Base-by-base conservation (phyloP, 1,140 invertebrate genomes). In the Heliothis virescens region DNA sequence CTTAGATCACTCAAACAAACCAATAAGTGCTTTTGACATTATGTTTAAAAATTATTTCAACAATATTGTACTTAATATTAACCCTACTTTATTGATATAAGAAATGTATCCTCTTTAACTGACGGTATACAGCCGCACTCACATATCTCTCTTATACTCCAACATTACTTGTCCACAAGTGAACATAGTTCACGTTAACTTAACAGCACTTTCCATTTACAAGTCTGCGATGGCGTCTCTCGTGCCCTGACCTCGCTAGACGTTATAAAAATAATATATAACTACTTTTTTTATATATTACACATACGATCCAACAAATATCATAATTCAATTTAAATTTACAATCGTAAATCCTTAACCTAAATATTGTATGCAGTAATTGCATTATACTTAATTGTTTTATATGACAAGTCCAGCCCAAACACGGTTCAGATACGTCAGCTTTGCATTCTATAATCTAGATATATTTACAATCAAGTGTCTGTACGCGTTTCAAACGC, bases 31-130 rank as follows among this genome's bases (percentile, higher is more conserved):
- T 86, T 90, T 88, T 82, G 87, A 91, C 86, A 86, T 86, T 80
- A 86, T 82, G 74, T 86, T 84, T 88, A 83, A 87, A 87, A 88
- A 84, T 91, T 91, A 89, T 75, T 85, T 87, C 85, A 91, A 91
- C 91, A 90, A 89, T 89, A 92, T 92, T 94, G 92, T 93, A 92
- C 92, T 94, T 94, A 94, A 92, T 81, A 88, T 89, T 91, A 91
- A 88, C 67, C 80, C 87, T 90, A 91, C 84, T 82, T 84, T 82
- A 85, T 83, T 89, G 87, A 85, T 89, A 89, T 86, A 76, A 79
- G 67, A 78, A 67, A 69, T 76, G n/a, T 76, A 65, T 76, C 57
- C 50, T 13, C 47, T 59, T 59, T 16, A 73, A 65, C 60, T 78
- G 63, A 76, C 76, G 75, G 71, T 69, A 47, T 67, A 79, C 76